Conservation (phyloP, 1,140 invertebrate genomes). For the Polypedilum pembai region DNA sequence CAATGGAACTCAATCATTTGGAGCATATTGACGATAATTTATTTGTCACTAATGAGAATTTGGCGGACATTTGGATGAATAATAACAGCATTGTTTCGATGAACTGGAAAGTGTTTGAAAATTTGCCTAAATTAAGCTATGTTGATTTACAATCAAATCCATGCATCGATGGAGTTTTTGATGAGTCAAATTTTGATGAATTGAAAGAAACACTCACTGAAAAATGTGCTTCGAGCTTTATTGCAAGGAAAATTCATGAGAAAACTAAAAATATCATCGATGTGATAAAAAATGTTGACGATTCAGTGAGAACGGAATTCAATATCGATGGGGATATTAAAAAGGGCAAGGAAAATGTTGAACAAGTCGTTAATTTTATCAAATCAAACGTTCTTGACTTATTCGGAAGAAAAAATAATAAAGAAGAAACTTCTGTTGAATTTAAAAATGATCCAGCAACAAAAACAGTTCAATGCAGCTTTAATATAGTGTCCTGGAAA, state of each 20-base stretch:
- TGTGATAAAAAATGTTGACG: background rate
- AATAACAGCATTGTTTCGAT: background rate
- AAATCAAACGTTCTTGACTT: background rate
- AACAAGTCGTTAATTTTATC: background rate
- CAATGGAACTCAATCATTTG: background rate
- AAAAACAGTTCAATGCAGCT: background rate
- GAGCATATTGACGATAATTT: background rate
- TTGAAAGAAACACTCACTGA: background rate
- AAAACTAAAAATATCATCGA: background rate
- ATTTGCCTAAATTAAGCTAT: background rate
- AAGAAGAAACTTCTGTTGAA: background rate
- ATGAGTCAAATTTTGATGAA: background rate
- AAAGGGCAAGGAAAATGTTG: background rate
- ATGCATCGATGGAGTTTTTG: background rate
- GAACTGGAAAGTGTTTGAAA: background rate
- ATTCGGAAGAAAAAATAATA: no score
- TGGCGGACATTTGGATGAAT: background rate
- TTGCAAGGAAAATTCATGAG: background rate
- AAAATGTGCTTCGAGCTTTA: background rate
- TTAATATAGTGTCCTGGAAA: background rate
- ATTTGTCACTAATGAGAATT: background rate
- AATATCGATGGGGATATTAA: slow-evolving; percentile 4
- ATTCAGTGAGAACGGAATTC: background rate
- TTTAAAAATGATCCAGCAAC: background rate
- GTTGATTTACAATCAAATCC: background rate